A percentile compares a stretch with the other conserved stretches of the same genome.
phyloP scores from a whole-genome alignment of 2,888 invertebrate genomes.

The Coleophora deauratella region DNA sequence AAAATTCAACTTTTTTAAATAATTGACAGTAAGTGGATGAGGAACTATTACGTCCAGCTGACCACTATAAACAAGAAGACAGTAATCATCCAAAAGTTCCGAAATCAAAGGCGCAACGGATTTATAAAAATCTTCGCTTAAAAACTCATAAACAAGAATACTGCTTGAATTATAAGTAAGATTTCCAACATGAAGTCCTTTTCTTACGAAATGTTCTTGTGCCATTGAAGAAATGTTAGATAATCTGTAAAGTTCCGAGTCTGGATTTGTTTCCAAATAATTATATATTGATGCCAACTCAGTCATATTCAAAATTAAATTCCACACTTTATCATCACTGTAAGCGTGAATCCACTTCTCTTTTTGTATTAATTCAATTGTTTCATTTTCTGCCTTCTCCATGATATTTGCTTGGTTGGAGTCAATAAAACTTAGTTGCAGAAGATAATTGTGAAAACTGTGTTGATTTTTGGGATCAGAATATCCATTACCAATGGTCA shows the following conservation, averaged over 20 bases:
- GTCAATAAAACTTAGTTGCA: neutral
- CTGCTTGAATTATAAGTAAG: neutral
- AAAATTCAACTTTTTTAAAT: constrained; percentile 78
- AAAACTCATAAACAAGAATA: neutral
- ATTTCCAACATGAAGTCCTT: neutral
- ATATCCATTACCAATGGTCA: constrained; percentile 52
- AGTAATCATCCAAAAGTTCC: neutral
- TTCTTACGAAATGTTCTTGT: neutral
- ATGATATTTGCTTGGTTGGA: neutral
- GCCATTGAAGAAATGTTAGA: neutral
- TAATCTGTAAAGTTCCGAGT: neutral
- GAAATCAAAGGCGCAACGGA: neutral
- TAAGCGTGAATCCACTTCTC: neutral
- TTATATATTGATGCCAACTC: neutral
- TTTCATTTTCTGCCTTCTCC: neutral
- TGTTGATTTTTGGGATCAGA: constrained; percentile 47
- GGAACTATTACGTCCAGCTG: constrained; percentile 40
- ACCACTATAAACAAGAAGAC: neutral
- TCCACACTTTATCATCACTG: neutral
- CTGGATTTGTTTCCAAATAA: neutral
- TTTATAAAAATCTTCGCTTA: neutral
- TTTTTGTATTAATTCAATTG: neutral
- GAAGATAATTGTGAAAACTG: neutral
- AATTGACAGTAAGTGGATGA: constrained; percentile 69
- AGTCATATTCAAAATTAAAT: neutral